Conservation (phyloP, 1,140 invertebrate genomes). For the Bombus soroeensis region DNA sequence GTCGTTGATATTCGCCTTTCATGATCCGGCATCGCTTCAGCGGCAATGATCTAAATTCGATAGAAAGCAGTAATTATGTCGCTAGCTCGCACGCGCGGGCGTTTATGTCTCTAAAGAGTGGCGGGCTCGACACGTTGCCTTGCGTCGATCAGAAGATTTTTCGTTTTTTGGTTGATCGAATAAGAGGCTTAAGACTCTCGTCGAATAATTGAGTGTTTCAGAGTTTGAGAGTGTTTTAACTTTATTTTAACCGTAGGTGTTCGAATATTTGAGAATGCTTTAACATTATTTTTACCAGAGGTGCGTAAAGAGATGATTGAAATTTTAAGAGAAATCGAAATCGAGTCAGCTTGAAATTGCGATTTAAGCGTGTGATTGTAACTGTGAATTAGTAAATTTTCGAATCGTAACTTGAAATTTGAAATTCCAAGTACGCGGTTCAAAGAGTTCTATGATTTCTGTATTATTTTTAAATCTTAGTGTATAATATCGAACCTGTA, state of each 20-base stretch:
- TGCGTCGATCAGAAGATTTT: background rate
- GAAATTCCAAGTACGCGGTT: background rate
- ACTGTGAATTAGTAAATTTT: background rate
- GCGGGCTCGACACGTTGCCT: no score
- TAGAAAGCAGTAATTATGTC: no score
- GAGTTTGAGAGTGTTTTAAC: background rate
- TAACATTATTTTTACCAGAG: no score
- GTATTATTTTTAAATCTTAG: background rate
- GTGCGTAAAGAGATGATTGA: no score
- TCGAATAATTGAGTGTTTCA: background rate
- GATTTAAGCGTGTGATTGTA: no score
- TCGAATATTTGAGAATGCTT: no score
- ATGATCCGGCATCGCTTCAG: background rate
- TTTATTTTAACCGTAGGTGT: fast-evolving
- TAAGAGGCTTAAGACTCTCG: no score
- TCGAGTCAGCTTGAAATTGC: no score
- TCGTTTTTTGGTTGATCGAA: background rate
- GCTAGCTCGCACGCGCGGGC: background rate
- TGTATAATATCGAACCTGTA: no score
- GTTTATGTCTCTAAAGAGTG: background rate
- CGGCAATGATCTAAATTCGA: no score
- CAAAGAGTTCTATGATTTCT: no score
- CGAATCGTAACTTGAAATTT: background rate
- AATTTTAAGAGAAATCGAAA: no score
- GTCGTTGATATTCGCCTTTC: conserved; percentile 61